Evolutionary conservation across 2,797 vertebrate species (phyloP), one percentile per base, ranked within the genome.

Genomic region (Coregonus ussuriensis): DNA sequence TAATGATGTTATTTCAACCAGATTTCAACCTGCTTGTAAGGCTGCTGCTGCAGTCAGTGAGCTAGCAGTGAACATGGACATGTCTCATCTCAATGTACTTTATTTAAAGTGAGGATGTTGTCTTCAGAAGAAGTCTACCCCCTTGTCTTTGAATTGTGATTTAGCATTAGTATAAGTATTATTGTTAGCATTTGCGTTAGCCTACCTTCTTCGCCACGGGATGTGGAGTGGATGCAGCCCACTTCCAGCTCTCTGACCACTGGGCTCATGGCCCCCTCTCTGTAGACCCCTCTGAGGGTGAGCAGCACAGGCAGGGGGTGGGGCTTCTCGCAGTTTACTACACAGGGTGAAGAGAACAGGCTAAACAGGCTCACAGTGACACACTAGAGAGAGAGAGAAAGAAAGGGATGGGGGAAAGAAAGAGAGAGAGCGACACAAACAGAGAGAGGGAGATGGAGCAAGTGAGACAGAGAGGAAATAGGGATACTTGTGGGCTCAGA

Each of bases 191-290:
- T 29, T 52, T 47, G 41, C 41, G 41, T 47, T 47, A n/a, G 35
- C n/a, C 31, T 82, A 96, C 97, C 96, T 97, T 97, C 86, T 94
- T 97, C 0, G 78, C 97, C 97, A 88, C 77, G n/a, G 86, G 74
- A 91, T 47, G 89, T 75, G 72, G 93, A 91, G 29, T 78, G 79
- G 65, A 98, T 93, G 56, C 94, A 96, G 87, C 97, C 97, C 3
- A 99, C 91, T 3, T 91, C 92, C 83, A 99, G 90, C 79, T 96
- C 92, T 15, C 94, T 89, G 69, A 89, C 83, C n/a, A 93, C 95
- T 0, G 95, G 92, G 1, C 52, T 82, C 18, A 90, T 35, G 2
- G 82, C 0, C 86, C 86, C 86, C 53, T 88, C 82, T 0, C 76
- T 79, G 83, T 83, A 93, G 0, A 79, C 1, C 1, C 92, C 94